Conservation (phyloP, 2,113 vertebrate genomes). For the Rhodinocichla rosea region DNA sequence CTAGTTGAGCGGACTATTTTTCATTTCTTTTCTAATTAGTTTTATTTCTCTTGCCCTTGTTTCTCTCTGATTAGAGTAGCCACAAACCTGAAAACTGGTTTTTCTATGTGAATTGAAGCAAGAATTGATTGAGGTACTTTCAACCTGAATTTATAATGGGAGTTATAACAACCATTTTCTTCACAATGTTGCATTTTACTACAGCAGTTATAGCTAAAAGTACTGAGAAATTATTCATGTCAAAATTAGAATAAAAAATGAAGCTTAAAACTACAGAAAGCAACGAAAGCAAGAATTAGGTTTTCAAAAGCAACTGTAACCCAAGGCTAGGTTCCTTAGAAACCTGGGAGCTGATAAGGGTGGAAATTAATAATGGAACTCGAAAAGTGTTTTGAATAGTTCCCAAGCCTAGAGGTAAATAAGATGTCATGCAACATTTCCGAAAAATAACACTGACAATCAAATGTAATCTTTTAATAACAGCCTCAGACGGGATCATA, state of each 20-base stretch:
- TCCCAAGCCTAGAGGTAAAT: neutral
- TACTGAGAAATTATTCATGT: neutral
- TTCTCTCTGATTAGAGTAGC: neutral
- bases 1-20: neutral
- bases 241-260: neutral
- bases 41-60: neutral
- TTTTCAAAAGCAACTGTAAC: neutral
- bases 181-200: neutral
- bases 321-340: neutral
- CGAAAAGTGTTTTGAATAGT: neutral
- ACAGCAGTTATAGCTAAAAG: neutral
- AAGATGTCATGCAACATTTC: neutral
- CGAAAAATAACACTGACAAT: neutral
- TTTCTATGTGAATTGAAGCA: neutral
- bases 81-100: neutral
- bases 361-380: neutral
- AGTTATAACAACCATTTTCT: neutral
- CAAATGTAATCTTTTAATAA: neutral
- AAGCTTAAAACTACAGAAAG: neutral
- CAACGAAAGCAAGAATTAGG: neutral
- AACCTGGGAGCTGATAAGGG: neutral
- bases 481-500: neutral
- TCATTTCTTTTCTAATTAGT: neutral
- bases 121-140: neutral
- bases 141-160: neutral